Evolutionary conservation across 2,888 invertebrate species (phyloP).

Genomic region (Mythimna vitellina): DNA sequence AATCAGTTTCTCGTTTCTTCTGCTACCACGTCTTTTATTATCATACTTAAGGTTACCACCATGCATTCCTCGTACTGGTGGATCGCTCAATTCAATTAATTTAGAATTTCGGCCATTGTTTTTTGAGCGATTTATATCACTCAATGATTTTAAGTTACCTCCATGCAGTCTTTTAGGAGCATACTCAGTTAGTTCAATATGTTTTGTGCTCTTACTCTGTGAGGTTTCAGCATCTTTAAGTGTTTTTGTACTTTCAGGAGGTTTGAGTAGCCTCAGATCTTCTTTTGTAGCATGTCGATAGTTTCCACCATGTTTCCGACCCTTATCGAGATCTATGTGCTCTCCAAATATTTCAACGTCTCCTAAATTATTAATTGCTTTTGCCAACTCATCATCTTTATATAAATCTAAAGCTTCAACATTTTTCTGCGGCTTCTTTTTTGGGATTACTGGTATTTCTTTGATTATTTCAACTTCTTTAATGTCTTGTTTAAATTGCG

Average conservation of each 20-base stretch:
- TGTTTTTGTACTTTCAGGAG: constrained; percentile 47
- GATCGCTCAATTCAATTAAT: constrained; percentile 71
- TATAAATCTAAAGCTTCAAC: constrained; percentile 80
- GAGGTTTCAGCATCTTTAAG: constrained; percentile 76
- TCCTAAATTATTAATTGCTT: constrained; percentile 83
- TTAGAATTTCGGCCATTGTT: constrained; percentile 72
- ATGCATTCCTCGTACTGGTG: constrained; percentile 68
- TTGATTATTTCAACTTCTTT: constrained; percentile 86
- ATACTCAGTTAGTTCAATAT: constrained; percentile 69
- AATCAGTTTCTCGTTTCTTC: constrained; percentile 76
- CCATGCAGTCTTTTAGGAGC: constrained; percentile 67
- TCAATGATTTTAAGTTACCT: constrained; percentile 71
- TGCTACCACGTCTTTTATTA: constrained; percentile 60
- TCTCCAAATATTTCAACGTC: constrained; percentile 86
- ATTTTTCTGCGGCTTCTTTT: constrained; percentile 74
- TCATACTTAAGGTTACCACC: constrained; percentile 77
- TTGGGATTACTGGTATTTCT: constrained; percentile 74
- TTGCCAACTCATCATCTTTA: constrained; percentile 84
- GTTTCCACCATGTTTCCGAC: constrained; percentile 87
- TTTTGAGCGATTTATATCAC: constrained; percentile 64
- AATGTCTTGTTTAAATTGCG: constrained; percentile 85
- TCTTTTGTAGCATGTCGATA: constrained; percentile 78
- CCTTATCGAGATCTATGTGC: constrained; percentile 76
- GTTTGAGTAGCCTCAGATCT: constrained; percentile 40
- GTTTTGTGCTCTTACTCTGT: constrained; percentile 76